Base-by-base conservation (phyloP, 2,888 invertebrate genomes). In the Clostera curtula region DNA sequence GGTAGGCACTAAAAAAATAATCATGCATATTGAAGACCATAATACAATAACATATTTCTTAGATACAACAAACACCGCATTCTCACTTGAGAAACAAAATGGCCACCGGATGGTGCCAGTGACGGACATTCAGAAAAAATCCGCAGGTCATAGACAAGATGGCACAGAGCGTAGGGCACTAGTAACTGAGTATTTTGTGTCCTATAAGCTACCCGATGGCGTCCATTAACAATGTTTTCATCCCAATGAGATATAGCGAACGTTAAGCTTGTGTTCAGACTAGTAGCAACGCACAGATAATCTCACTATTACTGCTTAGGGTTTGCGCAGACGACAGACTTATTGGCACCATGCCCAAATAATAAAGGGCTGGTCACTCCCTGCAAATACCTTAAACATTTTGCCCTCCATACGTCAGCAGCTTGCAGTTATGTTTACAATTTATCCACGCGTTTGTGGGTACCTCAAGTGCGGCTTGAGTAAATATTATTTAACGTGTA, bases 1-100 rank as follows among this genome's bases (percentile, higher is more conserved):
- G 82, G 74, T 79, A 82, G 80, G 80, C 82, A 79, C 80, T 83
- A 82, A 80, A 80, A 77, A 80, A 83, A 80, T 79, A 82, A 83
- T 77, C 80, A 82, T 82, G 80, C 82, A 72, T 79, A 79, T 77
- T 70, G 70, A 76, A 71, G 76, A 82, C 74, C 77, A 73, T 80
- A 77, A 75, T 76, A 76, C 70, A 77, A 72, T 80, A 71, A 79
- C 70, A 77, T 79, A 80, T 67, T 69, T 64, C 69, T 75, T 76
- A 72, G 66, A 71, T 69, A 75, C 71, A 74, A 72, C 69, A 65
- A 63, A 69, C 67, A 66, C 63, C 63, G 69, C 67, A 56, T 59
- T 43, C 46, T 40, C 51, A 39, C 49, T 49, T 43, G 49, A 45
- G 51, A 49, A 37, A 44, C 43, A 36, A 40, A 40, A 31, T 26